These are phyloP conservation scores for Torymus texanus DNA, from an alignment of 2,888 invertebrate genomes.

Conservation along the genomic window DNA sequence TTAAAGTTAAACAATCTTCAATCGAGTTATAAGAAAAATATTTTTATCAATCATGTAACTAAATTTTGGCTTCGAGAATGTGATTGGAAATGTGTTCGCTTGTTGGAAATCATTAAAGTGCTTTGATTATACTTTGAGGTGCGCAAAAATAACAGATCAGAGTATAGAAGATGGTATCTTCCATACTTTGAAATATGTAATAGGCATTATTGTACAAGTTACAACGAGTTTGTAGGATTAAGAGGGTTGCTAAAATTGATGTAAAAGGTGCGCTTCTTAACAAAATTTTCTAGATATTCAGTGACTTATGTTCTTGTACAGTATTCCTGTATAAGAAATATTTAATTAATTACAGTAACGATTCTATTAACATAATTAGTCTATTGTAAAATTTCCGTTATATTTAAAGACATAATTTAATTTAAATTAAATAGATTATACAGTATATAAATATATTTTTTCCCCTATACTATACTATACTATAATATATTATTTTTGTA, in stretches of 20 bases:
- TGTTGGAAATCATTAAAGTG: slow-evolving; percentile 16
- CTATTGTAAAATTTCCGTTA: too few species aligned
- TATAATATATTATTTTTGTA: neutral
- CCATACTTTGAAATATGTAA: slow-evolving; percentile 25
- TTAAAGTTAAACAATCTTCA: slow-evolving; percentile 13
- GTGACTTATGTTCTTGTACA: neutral
- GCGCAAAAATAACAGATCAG: slow-evolving; percentile 21
- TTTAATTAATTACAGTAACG: neutral
- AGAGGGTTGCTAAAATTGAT: slow-evolving; percentile 31
- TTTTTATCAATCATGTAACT: slow-evolving; percentile 12
- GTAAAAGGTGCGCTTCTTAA: slow-evolving; percentile 40
- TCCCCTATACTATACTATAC: neutral
- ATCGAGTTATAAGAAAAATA: neutral
- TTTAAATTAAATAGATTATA: too few species aligned
- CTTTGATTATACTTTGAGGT: slow-evolving; percentile 39
- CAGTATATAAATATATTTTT: neutral
- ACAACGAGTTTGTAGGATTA: slow-evolving; percentile 50
- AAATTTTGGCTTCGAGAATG: slow-evolving; percentile 23
- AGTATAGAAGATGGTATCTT: slow-evolving; percentile 35
- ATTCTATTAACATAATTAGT: too few species aligned
- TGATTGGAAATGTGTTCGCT: neutral
- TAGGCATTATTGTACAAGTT: slow-evolving; percentile 44
- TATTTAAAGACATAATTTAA: too few species aligned
- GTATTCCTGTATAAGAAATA: too few species aligned
- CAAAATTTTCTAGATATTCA: slow-evolving; percentile 1